A percentile compares a stretch with the other conserved stretches of the same genome.
These are phyloP conservation scores for Amphibalanus amphitrite DNA, from an alignment of 1,140 invertebrate genomes.

Conservation along the genomic window DNA sequence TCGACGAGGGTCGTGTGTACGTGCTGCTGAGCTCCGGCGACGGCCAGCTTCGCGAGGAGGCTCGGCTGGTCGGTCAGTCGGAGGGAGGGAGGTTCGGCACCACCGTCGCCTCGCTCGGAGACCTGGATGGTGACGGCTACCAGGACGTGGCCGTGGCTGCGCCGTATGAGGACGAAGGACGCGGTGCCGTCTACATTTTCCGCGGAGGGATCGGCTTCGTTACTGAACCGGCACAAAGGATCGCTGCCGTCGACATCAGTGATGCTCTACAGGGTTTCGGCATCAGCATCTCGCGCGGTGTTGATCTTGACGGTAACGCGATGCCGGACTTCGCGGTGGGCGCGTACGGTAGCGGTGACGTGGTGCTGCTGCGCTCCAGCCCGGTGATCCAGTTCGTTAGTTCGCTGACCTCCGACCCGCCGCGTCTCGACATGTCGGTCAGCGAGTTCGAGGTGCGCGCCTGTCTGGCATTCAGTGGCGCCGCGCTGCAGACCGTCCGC, in stretches of 20 bases:
- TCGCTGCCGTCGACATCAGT: constrained; percentile 12
- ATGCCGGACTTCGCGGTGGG: constrained; percentile 82
- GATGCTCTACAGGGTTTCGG: constrained; percentile 23
- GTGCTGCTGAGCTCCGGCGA: constrained; percentile 31
- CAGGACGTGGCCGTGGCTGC: constrained; percentile 34
- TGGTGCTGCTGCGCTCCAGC: constrained; percentile 36
- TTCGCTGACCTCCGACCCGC: background rate
- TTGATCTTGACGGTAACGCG: constrained; percentile 29
- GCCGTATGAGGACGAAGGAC: constrained; percentile 32
- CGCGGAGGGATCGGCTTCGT: constrained; percentile 25
- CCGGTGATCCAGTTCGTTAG: constrained; percentile 14
- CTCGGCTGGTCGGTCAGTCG: constrained; percentile 5
- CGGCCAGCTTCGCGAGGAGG: background rate
- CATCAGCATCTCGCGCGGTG: constrained; percentile 20
- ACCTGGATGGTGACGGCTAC: constrained; percentile 32
- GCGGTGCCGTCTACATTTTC: constrained; percentile 36
- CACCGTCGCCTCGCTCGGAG: constrained; percentile 27
- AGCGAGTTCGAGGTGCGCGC: background rate
- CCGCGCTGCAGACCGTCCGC: background rate
- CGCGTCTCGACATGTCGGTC: background rate
- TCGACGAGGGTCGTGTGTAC: constrained; percentile 41
- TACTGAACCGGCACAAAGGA: constrained; percentile 15
- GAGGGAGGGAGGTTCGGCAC: constrained; percentile 29
- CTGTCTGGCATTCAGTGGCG: background rate
- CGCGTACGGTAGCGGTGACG: constrained; percentile 61